Percentiles rank a stretch among this genome's conserved stretches.
Evolutionary conservation across 1,140 invertebrate genomes (phyloP).

Genomic region (Pogonomyrmex californicus): DNA sequence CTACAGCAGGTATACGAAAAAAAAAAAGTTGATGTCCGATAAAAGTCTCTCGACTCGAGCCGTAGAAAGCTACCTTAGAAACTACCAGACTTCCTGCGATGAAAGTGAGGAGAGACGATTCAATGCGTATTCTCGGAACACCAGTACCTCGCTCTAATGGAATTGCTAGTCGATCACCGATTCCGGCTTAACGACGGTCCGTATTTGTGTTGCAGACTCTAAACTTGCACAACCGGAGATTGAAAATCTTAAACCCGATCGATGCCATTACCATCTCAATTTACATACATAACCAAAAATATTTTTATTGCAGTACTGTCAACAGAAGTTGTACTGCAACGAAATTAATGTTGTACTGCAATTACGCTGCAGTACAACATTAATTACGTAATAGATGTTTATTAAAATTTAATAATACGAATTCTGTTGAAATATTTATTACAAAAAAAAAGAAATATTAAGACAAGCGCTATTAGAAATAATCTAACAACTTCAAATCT

Average conservation of each 20-base stretch:
- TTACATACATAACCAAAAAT: neutral
- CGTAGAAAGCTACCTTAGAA: constrained; percentile 27
- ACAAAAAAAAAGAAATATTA: neutral
- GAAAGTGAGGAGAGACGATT: constrained; percentile 62
- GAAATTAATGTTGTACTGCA: neutral
- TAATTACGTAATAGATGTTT: neutral
- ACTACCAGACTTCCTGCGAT: constrained; percentile 39
- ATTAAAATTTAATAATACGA: neutral
- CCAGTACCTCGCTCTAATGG: constrained; percentile 66
- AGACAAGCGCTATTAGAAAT: neutral
- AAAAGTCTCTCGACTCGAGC: constrained; percentile 13
- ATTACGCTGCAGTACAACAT: neutral
- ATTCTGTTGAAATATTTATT: neutral
- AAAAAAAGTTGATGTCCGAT: constrained; percentile 63
- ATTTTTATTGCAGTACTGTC: neutral
- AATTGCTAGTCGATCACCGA: constrained; percentile 75
- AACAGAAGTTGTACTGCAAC: neutral
- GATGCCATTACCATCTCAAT: neutral
- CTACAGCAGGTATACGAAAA: constrained; percentile 11
- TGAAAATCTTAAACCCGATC: constrained; percentile 35
- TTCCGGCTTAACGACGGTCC: constrained; percentile 63
- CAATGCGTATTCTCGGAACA: constrained; percentile 61
- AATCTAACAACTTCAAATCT: neutral
- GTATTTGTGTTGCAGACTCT: constrained; percentile 63
- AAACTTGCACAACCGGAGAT: constrained; percentile 51